Evolutionary conservation across 2,113 vertebrate species (phyloP).

Genomic region (Anser brachyrhynchus): DNA sequence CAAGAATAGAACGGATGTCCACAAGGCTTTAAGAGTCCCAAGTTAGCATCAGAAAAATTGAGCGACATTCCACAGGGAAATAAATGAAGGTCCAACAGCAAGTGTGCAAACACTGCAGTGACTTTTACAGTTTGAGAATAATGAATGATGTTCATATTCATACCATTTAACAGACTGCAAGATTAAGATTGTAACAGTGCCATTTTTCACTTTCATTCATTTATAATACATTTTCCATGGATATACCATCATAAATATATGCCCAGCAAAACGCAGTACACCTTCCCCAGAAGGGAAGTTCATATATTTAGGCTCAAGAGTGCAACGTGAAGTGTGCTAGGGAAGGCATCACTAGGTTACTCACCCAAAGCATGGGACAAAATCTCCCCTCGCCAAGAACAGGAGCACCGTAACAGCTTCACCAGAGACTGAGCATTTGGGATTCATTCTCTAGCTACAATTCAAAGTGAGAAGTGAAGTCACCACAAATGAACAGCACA

Average conservation of each 20-base stretch:
- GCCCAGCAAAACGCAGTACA: background rate
- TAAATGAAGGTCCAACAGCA: background rate
- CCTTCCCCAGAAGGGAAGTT: background rate
- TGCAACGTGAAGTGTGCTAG: background rate
- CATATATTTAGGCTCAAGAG: background rate
- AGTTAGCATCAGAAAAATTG: background rate
- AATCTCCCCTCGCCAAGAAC: background rate
- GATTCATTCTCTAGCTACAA: background rate
- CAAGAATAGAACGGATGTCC: background rate
- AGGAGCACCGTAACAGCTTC: background rate
- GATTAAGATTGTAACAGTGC: background rate
- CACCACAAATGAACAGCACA: background rate
- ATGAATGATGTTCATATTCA: background rate
- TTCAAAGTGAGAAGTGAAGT: background rate
- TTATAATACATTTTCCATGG: background rate
- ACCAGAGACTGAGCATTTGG: background rate
- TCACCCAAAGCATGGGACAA: background rate
- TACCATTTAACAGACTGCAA: background rate
- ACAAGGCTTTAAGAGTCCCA: background rate
- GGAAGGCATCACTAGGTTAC: background rate
- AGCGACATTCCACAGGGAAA: background rate
- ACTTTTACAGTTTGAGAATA: background rate
- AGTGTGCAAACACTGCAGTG: background rate
- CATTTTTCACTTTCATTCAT: background rate
- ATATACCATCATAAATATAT: background rate